Base-by-base conservation (phyloP, 2,888 invertebrate species). In the Timema cristinae region DNA sequence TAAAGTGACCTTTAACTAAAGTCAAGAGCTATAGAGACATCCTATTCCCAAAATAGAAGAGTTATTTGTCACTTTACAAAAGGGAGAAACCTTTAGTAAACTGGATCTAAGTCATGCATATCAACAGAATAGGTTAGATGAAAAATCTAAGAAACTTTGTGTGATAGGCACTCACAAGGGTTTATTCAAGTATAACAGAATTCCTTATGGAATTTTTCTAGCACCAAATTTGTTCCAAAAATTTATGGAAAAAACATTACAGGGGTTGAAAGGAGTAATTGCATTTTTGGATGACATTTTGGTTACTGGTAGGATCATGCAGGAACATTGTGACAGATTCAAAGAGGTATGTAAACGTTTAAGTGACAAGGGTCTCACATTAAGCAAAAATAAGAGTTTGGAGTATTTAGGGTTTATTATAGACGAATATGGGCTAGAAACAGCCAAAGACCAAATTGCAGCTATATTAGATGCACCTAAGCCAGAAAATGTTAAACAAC, bases 281-380 rank as follows among this genome's bases (percentile, higher is more conserved):
- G 54, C 47, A 13, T 72, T 72, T 13, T 69, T 69, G 51, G 72
- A 69, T 66, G 66, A 67, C 48, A 48, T 71, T 13, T 54, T 69
- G n/a, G 66, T 72, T n/a, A 72, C 68, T 10, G 71, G 68, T 10
- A 32, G 51, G 11, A 69, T 49, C 52, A 49, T 54, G 15, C 47
- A 7, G 10, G 15, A 50, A 11, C 51, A 68, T 15, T 50, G 51
- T n/a, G 13, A 48, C 5, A 72, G 69, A 32, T 52, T 69, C 48
- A 32, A 52, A 8, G n/a, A 13, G 49, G 49, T 69, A n/a, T 68
- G 68, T 10, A 32, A 72, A 7, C 11, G n/a, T 9, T 52, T 72
- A 15, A 32, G 59, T 10, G 48, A 52, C 13, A 59, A 49, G 8
- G 68, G 71, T 15, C 61, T 72, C 15, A 72, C 13, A 11, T 66